Evolutionary conservation across 2,888 invertebrate species (phyloP).

Genomic region (Coenonympha glycerion): DNA sequence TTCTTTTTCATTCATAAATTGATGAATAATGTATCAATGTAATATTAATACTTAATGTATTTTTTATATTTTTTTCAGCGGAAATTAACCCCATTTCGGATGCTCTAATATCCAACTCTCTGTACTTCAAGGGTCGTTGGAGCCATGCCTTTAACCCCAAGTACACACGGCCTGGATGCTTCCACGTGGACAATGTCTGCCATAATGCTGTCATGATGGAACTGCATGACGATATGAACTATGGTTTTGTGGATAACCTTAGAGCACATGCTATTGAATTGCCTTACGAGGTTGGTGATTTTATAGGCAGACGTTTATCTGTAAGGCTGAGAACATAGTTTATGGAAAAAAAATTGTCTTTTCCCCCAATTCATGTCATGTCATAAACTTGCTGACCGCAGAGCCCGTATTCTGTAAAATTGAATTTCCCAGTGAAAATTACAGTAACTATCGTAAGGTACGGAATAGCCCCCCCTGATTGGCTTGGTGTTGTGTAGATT

Average conservation of each 20-base stretch:
- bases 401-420: too few species aligned
- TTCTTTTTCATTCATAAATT: too few species aligned
- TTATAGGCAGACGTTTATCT: too few species aligned
- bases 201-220: slow-evolving; percentile 78
- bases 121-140: slow-evolving; percentile 82
- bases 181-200: slow-evolving; percentile 65
- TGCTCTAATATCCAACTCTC: slow-evolving; percentile 76
- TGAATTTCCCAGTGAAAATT: too few species aligned
- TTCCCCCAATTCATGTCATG: not conserved
- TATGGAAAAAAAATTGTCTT: too few species aligned
- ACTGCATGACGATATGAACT: slow-evolving; percentile 71
- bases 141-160: slow-evolving; percentile 70
- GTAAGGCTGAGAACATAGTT: too few species aligned
- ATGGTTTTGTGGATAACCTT: slow-evolving; percentile 71
- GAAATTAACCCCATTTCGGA: slow-evolving; percentile 63
- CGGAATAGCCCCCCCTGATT: too few species aligned
- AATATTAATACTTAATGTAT: not conserved
- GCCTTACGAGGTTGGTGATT: slow-evolving; percentile 76
- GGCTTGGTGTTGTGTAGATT: too few species aligned
- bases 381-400: not conserved
- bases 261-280: slow-evolving; percentile 79
- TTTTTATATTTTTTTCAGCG: slow-evolving; percentile 47
- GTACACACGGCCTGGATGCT: slow-evolving; percentile 70
- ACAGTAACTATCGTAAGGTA: too few species aligned
- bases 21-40: too few species aligned